These are phyloP conservation scores for Rhabdomys dilectus DNA, from an alignment of 2,113 vertebrate genomes.

Conservation along the genomic window DNA sequence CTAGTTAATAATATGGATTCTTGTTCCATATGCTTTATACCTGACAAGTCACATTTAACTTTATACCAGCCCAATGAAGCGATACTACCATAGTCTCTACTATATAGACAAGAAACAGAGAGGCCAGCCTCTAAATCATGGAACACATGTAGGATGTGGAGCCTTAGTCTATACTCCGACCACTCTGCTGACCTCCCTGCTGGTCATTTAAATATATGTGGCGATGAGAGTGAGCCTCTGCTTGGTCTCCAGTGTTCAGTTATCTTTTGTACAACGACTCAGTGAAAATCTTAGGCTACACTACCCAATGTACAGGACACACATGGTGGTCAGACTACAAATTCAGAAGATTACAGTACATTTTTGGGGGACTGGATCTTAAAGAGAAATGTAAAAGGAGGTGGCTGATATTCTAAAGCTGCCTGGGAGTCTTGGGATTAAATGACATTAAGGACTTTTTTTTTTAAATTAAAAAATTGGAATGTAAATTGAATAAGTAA, in stretches of 20 bases:
- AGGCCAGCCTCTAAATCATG: not conserved
- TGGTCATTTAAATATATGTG: not conserved
- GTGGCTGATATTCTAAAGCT: not conserved
- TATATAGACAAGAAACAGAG: not conserved
- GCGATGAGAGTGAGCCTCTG: not conserved
- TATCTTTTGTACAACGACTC: not conserved
- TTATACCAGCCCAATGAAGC: not conserved
- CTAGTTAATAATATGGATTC: not conserved
- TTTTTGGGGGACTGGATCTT: not conserved
- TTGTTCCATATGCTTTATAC: not conserved
- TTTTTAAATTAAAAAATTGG: not conserved
- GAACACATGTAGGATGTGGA: fast-evolving
- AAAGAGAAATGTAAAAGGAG: not conserved
- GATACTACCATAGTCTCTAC: not conserved
- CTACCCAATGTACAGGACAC: not conserved
- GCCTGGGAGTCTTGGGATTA: not conserved
- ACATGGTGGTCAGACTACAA: not conserved
- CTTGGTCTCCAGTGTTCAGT: not conserved
- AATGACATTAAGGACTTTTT: not conserved
- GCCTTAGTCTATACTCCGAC: not conserved
- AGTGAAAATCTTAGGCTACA: not conserved
- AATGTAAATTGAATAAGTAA: no score
- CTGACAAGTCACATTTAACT: not conserved
- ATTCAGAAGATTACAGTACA: not conserved
- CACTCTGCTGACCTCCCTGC: not conserved